A percentile compares a stretch with the other conserved stretches of the same genome.
phyloP scores from a whole-genome alignment of 2,797 vertebrate species.

The Heliangelus exortis region DNA sequence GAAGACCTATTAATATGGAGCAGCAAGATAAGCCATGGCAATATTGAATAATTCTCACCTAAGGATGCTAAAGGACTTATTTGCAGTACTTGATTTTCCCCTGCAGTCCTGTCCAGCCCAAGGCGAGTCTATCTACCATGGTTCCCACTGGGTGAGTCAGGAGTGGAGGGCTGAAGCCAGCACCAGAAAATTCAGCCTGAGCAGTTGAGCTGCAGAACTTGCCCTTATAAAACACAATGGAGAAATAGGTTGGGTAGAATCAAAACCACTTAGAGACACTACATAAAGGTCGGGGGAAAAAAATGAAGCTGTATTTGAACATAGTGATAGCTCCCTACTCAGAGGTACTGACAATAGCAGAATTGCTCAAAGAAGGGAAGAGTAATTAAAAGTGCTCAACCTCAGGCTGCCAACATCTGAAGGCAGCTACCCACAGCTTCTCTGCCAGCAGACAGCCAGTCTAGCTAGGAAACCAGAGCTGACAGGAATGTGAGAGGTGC shows the following conservation, averaged over 20 bases:
- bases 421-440: constrained; percentile 20
- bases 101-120: not conserved
- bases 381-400: not conserved
- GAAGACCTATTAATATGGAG: not conserved
- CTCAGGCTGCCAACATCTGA: constrained; percentile 17
- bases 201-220: not conserved
- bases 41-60: not conserved
- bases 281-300: not conserved
- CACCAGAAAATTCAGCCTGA: not conserved
- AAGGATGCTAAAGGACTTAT: not conserved
- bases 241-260: not conserved
- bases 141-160: not conserved
- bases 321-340: not conserved
- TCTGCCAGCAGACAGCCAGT: constrained; percentile 16
- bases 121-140: not conserved
- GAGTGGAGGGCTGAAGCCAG: not conserved
- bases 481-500: not conserved
- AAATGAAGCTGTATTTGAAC: not conserved
- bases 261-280: not conserved
- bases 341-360: not conserved
- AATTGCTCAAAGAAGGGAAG: not conserved
- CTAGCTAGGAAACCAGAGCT: not conserved
- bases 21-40: not conserved
- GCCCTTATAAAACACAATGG: not conserved
- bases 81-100: not conserved